Base-by-base conservation (phyloP, 2,113 vertebrate species). In the Murina feae region DNA sequence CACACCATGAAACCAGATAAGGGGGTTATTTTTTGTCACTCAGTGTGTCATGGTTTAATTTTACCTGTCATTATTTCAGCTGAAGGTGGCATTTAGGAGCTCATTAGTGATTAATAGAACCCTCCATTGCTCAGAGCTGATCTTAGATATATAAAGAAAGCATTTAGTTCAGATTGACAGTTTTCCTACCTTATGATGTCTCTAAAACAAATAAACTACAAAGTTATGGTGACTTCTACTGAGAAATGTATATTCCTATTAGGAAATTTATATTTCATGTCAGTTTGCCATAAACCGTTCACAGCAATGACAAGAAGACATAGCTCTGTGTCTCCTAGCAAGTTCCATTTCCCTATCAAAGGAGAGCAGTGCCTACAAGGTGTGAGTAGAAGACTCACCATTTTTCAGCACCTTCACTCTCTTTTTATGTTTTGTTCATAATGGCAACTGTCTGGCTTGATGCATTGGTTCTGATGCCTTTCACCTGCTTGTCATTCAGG, bases 401-500 rank as follows among this genome's bases (percentile, higher is more conserved):
- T 98, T 98, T 98, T 98, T 98, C 98, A 97, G 63, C 94, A 95
- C 89, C 89, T 11, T 96, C 94, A 92, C 92, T 96, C 80, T 97
- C 92, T 93, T 91, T 98, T 94, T 95, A 95, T 97, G 94, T 97
- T 98, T 97, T 97, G 95, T 97, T 97, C 97, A 97, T 98, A 98
- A 98, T 96, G 96, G 97, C 75, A 98, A 97, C 97, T 98, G 98
- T 98, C 98, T 98, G 96, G 93, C 95, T 97, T 98, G 98, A 98
- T 97, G 94, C 96, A 98, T 98, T 39, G 89, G 20, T 96, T 97
- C 96, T 93, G 95, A 97, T 96, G 97, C 96, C 98, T 96, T 96
- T 98, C 96, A 97, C 97, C 97, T 98, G 97, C 96, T 97, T 98
- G 98, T 97, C 97, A 98, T 98, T 98, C 97, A 96, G 95, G 89